Conservation (phyloP, 1,140 invertebrate genomes). For the Listronotus bonariensis region DNA sequence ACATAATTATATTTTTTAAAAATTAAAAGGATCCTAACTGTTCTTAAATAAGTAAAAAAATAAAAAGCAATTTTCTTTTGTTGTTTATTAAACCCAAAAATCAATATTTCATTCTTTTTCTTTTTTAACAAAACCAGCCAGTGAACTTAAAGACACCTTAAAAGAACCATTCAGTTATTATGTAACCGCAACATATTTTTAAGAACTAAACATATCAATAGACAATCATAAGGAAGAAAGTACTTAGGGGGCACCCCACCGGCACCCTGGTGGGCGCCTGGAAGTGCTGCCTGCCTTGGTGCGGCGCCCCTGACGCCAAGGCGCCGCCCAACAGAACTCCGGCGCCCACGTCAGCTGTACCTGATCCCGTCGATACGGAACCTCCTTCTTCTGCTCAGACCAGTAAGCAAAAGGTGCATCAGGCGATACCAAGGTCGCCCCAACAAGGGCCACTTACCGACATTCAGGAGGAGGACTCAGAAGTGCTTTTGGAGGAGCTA, state of each 20-base stretch:
- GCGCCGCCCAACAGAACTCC: conserved; percentile 45
- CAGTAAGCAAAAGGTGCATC: conserved; percentile 15
- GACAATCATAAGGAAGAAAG: background rate
- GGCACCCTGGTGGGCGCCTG: conserved; percentile 55
- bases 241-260: conserved; percentile 31
- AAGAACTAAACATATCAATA: too few relatives aligned
- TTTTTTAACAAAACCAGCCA: too few relatives aligned
- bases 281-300: conserved; percentile 57
- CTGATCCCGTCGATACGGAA: conserved; percentile 17
- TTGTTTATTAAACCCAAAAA: too few relatives aligned
- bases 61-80: too few relatives aligned
- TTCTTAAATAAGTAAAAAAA: too few relatives aligned
- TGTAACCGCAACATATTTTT: too few relatives aligned
- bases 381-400: background rate
- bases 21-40: too few relatives aligned
- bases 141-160: too few relatives aligned
- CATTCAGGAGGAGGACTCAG: conserved; percentile 52
- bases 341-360: conserved; percentile 17
- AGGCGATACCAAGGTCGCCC: conserved; percentile 42
- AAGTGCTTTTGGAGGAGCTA: conserved; percentile 40
- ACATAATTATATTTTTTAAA: too few relatives aligned
- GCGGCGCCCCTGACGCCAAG: conserved; percentile 54
- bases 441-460: conserved; percentile 52
- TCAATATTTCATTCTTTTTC: too few relatives aligned
- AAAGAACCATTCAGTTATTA: too few relatives aligned